Evolutionary conservation across 2,113 vertebrate genomes (phyloP), one percentile per base, ranked within the genome.

Genomic region (Lutjanus erythropterus): DNA sequence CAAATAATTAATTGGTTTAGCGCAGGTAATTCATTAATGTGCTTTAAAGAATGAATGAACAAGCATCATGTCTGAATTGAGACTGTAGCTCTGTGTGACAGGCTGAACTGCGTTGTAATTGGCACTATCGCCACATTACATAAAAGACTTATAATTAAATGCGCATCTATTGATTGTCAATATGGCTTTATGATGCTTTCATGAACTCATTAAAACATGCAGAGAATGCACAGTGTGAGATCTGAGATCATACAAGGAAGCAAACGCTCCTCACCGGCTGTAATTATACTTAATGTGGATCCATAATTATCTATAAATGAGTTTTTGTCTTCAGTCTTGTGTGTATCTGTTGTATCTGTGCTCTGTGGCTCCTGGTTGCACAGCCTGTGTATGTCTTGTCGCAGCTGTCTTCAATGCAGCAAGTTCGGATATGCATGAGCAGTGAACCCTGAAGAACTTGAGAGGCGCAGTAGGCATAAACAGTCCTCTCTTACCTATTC

Each of bases 401-500:
- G 78, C 86, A 88, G 85, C 74, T 72, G 66, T 62, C 67, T 73
- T 74, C 83, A 87, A 80, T 92, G 91, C 88, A 89, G 69, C 87
- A 89, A 85, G 87, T 91, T 87, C 25, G 69, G 80, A 80, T 82
- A 87, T 84, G 80, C 88, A 75, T 72, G 81, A 68, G 12, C 89
- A 73, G 79, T 82, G 80, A 79, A 79, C 77, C 87, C 53, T 80
- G 78, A 78, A 78, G 66, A 89, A 88, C 84, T 88, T 84, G 81
- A 80, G 79, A 86, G 55, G 58, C 65, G 7, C 71, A 53, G 7
- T 66, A 53, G 71, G 41, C 62, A 67, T 66, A 44, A 66, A 71
- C 61, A 69, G 60, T 56, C 53, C 41, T 12, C 67, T 79, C 29
- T 55, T 29, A 75, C 71, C 39, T 80, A 56, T 77, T 88, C 83